Evolutionary conservation across 2,113 vertebrate genomes (phyloP).

Genomic region (Ploceus nigricollis): DNA sequence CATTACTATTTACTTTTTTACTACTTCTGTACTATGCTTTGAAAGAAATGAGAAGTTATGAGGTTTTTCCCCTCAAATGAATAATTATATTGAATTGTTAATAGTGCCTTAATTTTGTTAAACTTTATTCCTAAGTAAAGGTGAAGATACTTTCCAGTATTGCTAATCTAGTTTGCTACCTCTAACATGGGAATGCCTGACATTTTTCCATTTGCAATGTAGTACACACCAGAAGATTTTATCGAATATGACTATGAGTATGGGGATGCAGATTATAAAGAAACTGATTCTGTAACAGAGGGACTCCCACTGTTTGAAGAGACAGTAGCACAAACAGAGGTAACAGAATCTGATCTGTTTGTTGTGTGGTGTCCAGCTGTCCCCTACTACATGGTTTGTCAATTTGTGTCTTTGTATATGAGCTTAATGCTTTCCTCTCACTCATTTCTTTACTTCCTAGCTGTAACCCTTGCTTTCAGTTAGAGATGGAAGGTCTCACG

Average conservation of each 20-base stretch:
- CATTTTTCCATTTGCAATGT: slow-evolving; percentile 77
- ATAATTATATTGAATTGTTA: neutral
- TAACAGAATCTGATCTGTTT: slow-evolving; percentile 75
- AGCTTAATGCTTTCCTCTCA: neutral
- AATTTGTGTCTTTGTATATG: slow-evolving; percentile 22
- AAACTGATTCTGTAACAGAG: slow-evolving; percentile 82
- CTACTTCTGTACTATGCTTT: neutral
- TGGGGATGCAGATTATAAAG: slow-evolving; percentile 85
- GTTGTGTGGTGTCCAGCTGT: slow-evolving; percentile 71
- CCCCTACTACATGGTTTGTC: slow-evolving; percentile 54
- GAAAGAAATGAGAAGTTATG: neutral
- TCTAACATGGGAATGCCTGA: slow-evolving; percentile 69
- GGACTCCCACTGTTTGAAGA: slow-evolving; percentile 80
- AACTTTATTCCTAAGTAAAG: slow-evolving; percentile 56
- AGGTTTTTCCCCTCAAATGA: neutral
- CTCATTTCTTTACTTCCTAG: neutral
- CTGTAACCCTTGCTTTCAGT: slow-evolving; percentile 32
- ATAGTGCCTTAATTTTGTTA: slow-evolving; percentile 12
- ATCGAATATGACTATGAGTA: slow-evolving; percentile 95
- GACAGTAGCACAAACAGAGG: slow-evolving; percentile 87
- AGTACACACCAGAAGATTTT: slow-evolving; percentile 91
- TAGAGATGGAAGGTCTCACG: slow-evolving; percentile 25
- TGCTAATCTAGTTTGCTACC: slow-evolving; percentile 54
- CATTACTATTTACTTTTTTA: neutral
- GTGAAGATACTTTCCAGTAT: slow-evolving; percentile 56